Percentiles rank a stretch among this genome's conserved stretches.
phyloP scores from a whole-genome alignment of 2,113 vertebrate species.

The Dicaeum eximium region DNA sequence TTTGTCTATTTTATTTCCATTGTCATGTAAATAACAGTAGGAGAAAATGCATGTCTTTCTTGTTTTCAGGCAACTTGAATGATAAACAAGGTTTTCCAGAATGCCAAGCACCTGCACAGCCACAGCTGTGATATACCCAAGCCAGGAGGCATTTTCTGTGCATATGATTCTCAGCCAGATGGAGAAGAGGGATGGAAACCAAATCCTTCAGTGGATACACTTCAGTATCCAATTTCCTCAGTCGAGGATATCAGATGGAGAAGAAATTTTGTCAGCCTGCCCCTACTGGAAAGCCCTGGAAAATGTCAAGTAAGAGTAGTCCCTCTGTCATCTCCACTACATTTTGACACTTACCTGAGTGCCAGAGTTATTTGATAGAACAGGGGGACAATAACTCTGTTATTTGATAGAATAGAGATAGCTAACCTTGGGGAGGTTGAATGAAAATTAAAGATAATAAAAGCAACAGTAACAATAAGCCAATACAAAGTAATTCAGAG shows the following conservation, averaged over 20 bases:
- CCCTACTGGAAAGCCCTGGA: not conserved
- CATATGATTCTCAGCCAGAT: not conserved
- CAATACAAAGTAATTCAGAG: not conserved
- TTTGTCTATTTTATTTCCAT: not conserved
- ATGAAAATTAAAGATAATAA: not conserved
- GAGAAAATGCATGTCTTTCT: not conserved
- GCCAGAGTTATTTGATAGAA: not conserved
- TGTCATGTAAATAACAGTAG: not conserved
- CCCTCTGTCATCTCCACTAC: not conserved
- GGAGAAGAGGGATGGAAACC: not conserved
- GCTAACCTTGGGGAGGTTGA: not conserved
- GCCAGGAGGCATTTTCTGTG: not conserved
- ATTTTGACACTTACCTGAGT: not conserved
- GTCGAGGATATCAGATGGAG: not conserved
- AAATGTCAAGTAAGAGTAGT: not conserved
- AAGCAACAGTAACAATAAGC: not conserved
- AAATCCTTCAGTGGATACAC: not conserved
- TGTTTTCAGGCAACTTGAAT: not conserved
- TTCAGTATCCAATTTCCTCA: not conserved
- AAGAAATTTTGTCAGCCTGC: not conserved
- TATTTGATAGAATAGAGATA: not conserved
- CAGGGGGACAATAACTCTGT: not conserved
- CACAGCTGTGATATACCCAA: not conserved
- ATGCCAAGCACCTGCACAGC: not conserved
- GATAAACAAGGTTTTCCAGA: not conserved